A percentile compares a stretch with the other conserved stretches of the same genome.
Conservation (phyloP, 2,888 invertebrate species). For the Alloscopus bannaensis region DNA sequence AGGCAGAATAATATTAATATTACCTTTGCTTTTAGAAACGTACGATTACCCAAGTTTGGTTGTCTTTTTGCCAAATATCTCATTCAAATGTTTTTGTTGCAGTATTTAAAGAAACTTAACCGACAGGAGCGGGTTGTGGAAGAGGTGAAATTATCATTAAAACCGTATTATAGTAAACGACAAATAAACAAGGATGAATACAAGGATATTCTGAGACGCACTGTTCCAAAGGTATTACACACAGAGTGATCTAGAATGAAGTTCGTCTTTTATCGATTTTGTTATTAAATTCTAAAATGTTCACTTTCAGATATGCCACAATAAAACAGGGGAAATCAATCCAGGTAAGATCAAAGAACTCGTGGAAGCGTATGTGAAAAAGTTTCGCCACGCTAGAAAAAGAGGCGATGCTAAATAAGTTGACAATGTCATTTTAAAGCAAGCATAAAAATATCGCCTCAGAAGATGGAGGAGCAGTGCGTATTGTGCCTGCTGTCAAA, state of each 20-base stretch:
- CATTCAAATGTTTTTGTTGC: too few relatives aligned
- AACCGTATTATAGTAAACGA: conserved; percentile 96
- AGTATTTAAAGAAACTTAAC: conserved; percentile 83
- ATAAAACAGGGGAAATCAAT: conserved; percentile 96
- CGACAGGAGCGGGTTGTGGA: conserved; percentile 98
- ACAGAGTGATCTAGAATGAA: too few relatives aligned
- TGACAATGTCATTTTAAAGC: conserved; percentile 1
- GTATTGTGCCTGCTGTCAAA: background rate
- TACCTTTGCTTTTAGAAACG: conserved; percentile 4
- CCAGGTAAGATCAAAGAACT: conserved; percentile 94
- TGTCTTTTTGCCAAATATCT: background rate
- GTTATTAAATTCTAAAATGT: conserved; percentile 4
- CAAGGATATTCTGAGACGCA: conserved; percentile 95
- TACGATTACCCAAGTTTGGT: background rate
- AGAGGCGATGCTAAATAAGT: conserved; percentile 47
- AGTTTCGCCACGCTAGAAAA: conserved; percentile 81
- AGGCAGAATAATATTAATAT: conserved; percentile 66
- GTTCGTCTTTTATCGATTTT: background rate
- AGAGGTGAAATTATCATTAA: conserved; percentile 96
- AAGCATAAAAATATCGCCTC: background rate
- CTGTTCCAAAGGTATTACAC: conserved; percentile 94
- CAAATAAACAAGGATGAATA: conserved; percentile 96
- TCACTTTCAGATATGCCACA: conserved; percentile 95
- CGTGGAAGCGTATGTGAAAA: conserved; percentile 94
- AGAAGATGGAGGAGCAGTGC: too few relatives aligned